Evolutionary conservation across 2,888 invertebrate genomes (phyloP), one percentile per base, ranked within the genome.

Genomic region (Calameuta idolon): DNA sequence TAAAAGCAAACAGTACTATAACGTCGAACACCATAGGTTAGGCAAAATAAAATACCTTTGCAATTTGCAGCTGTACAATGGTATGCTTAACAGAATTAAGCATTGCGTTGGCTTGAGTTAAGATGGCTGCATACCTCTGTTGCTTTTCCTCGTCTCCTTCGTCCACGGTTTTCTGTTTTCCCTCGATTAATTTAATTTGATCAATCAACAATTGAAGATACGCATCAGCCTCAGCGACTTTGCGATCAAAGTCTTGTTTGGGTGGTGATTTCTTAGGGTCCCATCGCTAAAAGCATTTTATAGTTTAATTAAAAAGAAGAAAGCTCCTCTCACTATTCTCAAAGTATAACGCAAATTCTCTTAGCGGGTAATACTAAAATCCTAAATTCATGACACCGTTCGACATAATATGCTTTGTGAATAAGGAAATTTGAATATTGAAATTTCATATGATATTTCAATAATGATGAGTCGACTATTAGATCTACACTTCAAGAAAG

Each of bases 11-110:
- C 23, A 23, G 9, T 55, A 55, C 9, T 55, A 23, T 23, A 55
- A 23, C 55, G 1, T 55, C 3, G 31, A 34, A 69, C 15, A 33
- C n/a, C 30, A 30, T 69, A 77, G 34, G 1, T 23, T 23, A 31
- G 31, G 9, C 71, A 34, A 71, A 71, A 76, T 74, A 82, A 87
- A 89, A 89, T 93, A 97, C 97, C 95, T 99, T 99, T 86, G 98
- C 98, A 92, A 99, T 98, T 94, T 99, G 99, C 86, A 99, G 94
- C 89, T 98, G 95, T 84, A 99, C 98, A 93, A 99, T 99, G 88
- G 98, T 97, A 94, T 99, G 99, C 93, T 99, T 99, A 85, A 99
- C 97, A 88, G 98, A 97, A 93, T 99, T 98, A 92, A 99, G 94
- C 96, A 99, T 97, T 81, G 95, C 95, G 96, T 98, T 88, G 1